Base-by-base conservation (phyloP, 2,113 vertebrate genomes). In the Mixornis gularis region DNA sequence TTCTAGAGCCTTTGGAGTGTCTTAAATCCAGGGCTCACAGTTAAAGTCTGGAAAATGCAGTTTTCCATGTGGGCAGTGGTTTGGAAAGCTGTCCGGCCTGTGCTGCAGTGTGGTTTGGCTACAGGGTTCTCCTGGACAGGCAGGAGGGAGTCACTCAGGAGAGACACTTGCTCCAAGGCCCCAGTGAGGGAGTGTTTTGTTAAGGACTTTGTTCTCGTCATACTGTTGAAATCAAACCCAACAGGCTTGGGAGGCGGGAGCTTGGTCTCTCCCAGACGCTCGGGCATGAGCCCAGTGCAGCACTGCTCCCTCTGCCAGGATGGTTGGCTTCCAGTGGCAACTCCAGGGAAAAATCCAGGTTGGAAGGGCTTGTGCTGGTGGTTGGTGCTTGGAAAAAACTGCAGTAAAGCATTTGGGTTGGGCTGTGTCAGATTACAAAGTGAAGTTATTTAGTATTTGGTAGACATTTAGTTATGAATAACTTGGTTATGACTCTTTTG, bases 291-390 rank as follows among this genome's bases (percentile, higher is more conserved):
- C 78, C 62, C 38, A 59, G 70, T 0, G 0, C 66, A 49, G 38
- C 0, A 0, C 0, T 0, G 59, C 51, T 77, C 34, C 7, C 52
- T 85, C 46, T 92, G 90, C 82, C 85, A 90, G 85, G 36, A 55
- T 89, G 79, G 24, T 73, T 93, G 82, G 55, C 64, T 91, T 87
- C 76, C 79, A 66, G 66, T 43, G 70, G 93, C 62, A 79, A 43
- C 68, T 95, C 68, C 79, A 55, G 79, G 52, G 66, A 76, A 56
- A 15, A 83, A 90, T 79, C 29, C 71, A 92, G 93, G 78, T 95
- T 94, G 53, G 78, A 85, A 82, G 51, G n/a, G 34, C 34, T 87
- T 0, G 1, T 4, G 4, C 22, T 90, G 53, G 29, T 82, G 79
- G 14, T 40, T 17, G 51, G 82, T 46, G 48, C 76, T 95, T 85